Conservation (phyloP, 2,113 vertebrate genomes). For the Phaetusa simplex region DNA sequence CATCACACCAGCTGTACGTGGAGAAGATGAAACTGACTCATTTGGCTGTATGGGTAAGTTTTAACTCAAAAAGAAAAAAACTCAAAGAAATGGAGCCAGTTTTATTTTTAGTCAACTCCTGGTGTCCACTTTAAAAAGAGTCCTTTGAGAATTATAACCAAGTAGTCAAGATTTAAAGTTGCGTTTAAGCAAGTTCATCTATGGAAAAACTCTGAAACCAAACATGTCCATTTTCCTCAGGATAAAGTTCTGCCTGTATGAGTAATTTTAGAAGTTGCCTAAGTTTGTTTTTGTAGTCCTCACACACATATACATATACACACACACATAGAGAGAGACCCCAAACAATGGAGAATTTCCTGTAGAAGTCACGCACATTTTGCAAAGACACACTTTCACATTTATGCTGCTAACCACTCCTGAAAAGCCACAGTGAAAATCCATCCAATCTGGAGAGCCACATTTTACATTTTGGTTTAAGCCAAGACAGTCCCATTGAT, state of each 20-base stretch:
- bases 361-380: background rate
- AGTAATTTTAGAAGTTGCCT: background rate
- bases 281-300: background rate
- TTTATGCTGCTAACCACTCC: background rate
- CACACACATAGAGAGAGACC: background rate
- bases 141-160: background rate
- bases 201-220: background rate
- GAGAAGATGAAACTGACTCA: background rate
- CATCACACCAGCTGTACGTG: background rate
- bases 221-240: background rate
- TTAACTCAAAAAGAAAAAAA: background rate
- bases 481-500: background rate
- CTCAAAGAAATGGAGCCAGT: background rate
- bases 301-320: background rate
- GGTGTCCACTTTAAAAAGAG: background rate
- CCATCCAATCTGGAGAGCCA: background rate
- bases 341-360: background rate
- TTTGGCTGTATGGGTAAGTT: background rate
- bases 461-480: background rate
- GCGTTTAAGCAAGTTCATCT: background rate
- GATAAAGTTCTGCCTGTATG: background rate
- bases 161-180: background rate
- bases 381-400: background rate
- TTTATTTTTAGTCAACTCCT: constrained; percentile 1
- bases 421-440: background rate